These are phyloP conservation scores for Steromphala cineraria DNA, from an alignment of 2,888 invertebrate species.

Conservation along the genomic window DNA sequence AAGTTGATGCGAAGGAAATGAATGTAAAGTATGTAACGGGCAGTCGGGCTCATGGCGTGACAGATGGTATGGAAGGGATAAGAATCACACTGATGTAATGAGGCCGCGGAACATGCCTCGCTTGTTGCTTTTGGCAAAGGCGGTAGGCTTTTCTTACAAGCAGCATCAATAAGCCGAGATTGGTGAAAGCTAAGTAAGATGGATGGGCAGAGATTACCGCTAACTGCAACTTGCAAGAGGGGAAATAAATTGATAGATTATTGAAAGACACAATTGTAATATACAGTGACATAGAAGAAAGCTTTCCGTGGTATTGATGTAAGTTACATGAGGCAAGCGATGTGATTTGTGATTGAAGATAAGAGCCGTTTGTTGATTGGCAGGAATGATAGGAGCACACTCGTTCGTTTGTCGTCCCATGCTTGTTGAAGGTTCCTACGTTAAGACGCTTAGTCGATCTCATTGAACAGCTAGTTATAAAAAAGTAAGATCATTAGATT, in stretches of 20 bases:
- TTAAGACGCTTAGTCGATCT: no score
- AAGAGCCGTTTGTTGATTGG: no score
- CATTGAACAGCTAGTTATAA: no score
- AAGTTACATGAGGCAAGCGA: no score
- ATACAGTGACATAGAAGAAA: neutral
- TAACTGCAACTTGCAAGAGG: neutral
- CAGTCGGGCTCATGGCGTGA: neutral
- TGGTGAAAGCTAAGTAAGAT: neutral
- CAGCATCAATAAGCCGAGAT: neutral
- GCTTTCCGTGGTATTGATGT: neutral
- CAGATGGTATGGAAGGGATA: neutral
- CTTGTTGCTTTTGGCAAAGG: no score
- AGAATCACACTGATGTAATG: neutral
- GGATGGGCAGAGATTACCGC: neutral
- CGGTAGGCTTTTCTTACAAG: neutral
- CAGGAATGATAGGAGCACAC: no score
- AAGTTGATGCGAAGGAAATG: neutral
- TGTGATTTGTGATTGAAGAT: no score
- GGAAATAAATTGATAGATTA: slow-evolving; percentile 8
- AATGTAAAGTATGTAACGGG: neutral
- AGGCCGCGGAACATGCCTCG: no score
- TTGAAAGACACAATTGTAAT: slow-evolving; percentile 8
- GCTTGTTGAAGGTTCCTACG: no score
- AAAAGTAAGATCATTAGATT: no score
- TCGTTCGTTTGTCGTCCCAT: no score